Base-by-base conservation (phyloP, 2,113 vertebrate genomes). In the Antigone vipio region DNA sequence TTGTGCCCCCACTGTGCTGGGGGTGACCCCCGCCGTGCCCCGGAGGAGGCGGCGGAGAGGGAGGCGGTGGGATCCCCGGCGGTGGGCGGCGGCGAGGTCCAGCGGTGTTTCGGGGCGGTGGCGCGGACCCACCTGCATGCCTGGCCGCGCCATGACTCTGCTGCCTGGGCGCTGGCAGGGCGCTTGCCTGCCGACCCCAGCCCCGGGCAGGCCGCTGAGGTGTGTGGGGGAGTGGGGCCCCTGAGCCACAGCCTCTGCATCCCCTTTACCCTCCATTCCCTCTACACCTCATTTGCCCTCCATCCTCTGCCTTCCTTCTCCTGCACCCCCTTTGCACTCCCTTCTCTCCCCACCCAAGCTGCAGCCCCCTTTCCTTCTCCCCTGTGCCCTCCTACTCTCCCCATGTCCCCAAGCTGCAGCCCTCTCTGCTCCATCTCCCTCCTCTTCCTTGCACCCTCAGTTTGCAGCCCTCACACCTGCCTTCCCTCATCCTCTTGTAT, bases 91-190 rank as follows among this genome's bases (percentile, higher is more conserved):
- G 87, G 73, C 1, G 66, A 44, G n/a, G 56, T 50, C 62, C 19
- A 40, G 66, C 15, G 59, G 24, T 62, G 73, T 27, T 42, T n/a
- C 68, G 55, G 20, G 62, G 90, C 72, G 63, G 60, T 30, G 59
- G 53, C 50, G 56, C 30, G 60, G 45, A 71, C 81, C 92, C 89
- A 94, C 88, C 93, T 92, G 90, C 89, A 83, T 40, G 11, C 38
- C 49, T 47, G 62, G 53, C 67, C 76, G 47, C 85, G 72, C 71
- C 89, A 75, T 94, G 96, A 63, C 93, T 96, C 78, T 91, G 85
- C 92, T 91, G 93, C 88, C 68, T 94, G 92, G 82, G 89, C 88
- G 85, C 92, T 91, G 94, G 85, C 72, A 93, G 92, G 82, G 89
- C 81, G 76, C 88, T 92, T 38, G 92, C 71, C 83, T n/a, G 59